These are phyloP conservation scores for Nestor notabilis DNA, from an alignment of 2,113 vertebrate species.

Conservation along the genomic window DNA sequence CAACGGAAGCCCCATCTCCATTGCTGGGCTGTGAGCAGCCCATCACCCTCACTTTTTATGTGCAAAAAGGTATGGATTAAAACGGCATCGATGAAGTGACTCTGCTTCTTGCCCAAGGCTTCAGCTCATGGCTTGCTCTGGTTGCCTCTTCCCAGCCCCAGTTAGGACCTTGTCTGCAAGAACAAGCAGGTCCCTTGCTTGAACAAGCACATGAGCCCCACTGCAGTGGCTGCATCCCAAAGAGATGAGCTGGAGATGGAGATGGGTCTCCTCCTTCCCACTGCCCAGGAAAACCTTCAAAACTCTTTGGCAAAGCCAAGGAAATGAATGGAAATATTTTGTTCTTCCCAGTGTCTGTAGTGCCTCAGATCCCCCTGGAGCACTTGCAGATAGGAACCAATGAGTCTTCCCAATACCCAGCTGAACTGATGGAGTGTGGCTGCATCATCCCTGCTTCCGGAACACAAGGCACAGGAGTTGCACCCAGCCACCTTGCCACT, in stretches of 20 bases:
- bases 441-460: neutral
- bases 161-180: neutral
- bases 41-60: neutral
- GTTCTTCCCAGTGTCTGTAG: neutral
- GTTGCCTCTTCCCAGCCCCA: neutral
- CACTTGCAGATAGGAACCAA: neutral
- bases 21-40: neutral
- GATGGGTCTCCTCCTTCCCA: neutral
- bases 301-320: neutral
- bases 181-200: neutral
- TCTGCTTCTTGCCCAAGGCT: neutral
- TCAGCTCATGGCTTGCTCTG: no score
- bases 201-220: rapidly evolving
- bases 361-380: rapidly evolving
- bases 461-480: rapidly evolving
- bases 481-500: rapidly evolving
- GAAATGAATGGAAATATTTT: rapidly evolving
- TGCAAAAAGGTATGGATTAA: neutral
- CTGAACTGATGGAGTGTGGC: neutral
- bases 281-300: neutral
- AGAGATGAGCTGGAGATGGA: neutral
- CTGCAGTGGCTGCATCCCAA: rapidly evolving
- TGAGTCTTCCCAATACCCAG: neutral
- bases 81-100: neutral
- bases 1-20: rapidly evolving